A percentile compares a stretch with the other conserved stretches of the same genome.
Evolutionary conservation across 2,797 vertebrate genomes (phyloP).

Genomic region (Sandelia bainsii): DNA sequence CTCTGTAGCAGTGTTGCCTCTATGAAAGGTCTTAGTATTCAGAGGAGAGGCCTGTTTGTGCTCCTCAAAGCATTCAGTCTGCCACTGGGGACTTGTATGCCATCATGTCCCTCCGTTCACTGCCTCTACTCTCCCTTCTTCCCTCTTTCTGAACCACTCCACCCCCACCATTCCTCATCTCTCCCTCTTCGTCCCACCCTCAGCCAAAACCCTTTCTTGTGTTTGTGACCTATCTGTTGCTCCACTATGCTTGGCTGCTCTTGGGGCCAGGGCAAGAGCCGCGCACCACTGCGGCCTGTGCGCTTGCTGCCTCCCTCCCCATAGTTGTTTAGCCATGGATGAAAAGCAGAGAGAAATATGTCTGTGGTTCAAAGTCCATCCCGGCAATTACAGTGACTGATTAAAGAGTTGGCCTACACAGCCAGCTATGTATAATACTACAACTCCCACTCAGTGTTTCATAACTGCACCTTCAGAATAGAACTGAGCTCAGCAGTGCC

Average conservation of each 20-base stretch:
- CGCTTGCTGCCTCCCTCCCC: slow-evolving; percentile 44
- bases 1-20: slow-evolving; percentile 73
- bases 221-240: slow-evolving; percentile 66
- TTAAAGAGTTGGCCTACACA: slow-evolving; percentile 78
- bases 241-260: slow-evolving; percentile 70
- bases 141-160: slow-evolving; percentile 50
- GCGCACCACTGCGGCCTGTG: slow-evolving; percentile 30
- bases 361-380: slow-evolving; percentile 81
- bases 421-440: slow-evolving; percentile 74
- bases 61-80: slow-evolving; percentile 73
- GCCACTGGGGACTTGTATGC: slow-evolving; percentile 70
- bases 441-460: slow-evolving; percentile 72
- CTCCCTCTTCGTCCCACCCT: slow-evolving; percentile 50
- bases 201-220: slow-evolving; percentile 63
- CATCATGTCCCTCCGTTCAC: slow-evolving; percentile 61
- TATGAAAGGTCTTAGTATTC: slow-evolving; percentile 77
- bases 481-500: slow-evolving; percentile 45
- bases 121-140: slow-evolving; percentile 41
- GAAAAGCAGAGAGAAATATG: slow-evolving; percentile 79
- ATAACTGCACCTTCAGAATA: slow-evolving; percentile 64
- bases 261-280: slow-evolving; percentile 47
- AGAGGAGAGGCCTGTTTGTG: slow-evolving; percentile 67
- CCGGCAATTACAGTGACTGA: slow-evolving; percentile 79
- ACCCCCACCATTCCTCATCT: slow-evolving; percentile 55
- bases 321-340: slow-evolving; percentile 71